These are phyloP conservation scores for Pyrrhosoma nymphula DNA, from an alignment of 2,888 invertebrate genomes.

Conservation along the genomic window DNA sequence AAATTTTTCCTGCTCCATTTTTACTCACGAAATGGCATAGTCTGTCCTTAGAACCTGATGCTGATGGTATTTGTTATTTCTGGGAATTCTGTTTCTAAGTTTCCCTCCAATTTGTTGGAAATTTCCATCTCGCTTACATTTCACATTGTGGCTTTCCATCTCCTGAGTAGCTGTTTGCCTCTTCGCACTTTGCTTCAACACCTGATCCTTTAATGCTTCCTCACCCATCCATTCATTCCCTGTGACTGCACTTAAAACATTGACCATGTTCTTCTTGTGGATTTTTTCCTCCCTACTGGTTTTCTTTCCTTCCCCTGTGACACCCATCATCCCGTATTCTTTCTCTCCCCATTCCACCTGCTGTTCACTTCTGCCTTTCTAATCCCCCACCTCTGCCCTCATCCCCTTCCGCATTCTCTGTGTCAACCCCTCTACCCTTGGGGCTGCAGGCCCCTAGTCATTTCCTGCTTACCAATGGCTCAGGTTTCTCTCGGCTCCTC, in stretches of 20 bases:
- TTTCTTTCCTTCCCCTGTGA: background rate
- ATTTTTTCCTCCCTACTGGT: background rate
- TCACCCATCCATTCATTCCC: background rate
- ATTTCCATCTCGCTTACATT: background rate
- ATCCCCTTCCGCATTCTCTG: constrained; percentile 45
- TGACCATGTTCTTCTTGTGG: background rate
- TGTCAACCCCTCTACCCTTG: background rate
- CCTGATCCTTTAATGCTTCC: background rate
- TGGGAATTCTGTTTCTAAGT: background rate
- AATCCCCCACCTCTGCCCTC: constrained; percentile 52
- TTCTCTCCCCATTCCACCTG: background rate
- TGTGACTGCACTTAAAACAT: background rate
- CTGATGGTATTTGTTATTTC: background rate
- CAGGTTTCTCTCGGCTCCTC: background rate
- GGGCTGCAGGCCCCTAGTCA: background rate
- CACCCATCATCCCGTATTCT: background rate
- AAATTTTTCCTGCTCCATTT: constrained; percentile 3
- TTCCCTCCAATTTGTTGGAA: background rate
- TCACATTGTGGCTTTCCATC: background rate
- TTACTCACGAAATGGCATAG: background rate
- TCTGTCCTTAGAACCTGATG: background rate
- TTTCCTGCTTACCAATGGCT: constrained; percentile 28
- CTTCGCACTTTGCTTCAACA: background rate
- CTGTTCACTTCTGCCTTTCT: background rate
- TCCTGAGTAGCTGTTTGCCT: background rate